Evolutionary conservation across 2,888 invertebrate species (phyloP).

Genomic region (Calliphora vomitoria): DNA sequence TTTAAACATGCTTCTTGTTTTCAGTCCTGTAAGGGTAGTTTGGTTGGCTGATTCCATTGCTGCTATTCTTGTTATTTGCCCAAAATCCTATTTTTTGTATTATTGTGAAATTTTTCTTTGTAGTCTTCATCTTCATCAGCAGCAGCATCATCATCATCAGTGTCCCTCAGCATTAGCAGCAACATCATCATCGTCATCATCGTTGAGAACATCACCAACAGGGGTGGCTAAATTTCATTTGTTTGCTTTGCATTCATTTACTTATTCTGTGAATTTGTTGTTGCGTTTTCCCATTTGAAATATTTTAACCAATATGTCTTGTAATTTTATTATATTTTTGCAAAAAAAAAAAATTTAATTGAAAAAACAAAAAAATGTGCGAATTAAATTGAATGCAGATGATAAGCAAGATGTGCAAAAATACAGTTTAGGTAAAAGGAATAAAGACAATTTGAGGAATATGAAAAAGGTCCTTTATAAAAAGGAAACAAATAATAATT

Average conservation of each 20-base stretch:
- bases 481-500: no score
- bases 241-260: conserved; percentile 14
- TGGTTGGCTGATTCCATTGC: conserved; percentile 54
- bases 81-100: conserved; percentile 63
- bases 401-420: not conserved
- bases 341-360: conserved; percentile 33
- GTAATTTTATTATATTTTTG: conserved; percentile 32
- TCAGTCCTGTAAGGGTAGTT: conserved; percentile 63
- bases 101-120: conserved; percentile 64
- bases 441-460: not conserved
- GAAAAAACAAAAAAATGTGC: not conserved
- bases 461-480: no score
- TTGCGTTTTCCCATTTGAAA: conserved; percentile 41
- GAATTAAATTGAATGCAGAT: conserved; percentile 3
- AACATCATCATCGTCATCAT: conserved; percentile 28
- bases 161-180: conserved; percentile 44
- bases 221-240: conserved; percentile 61
- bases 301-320: conserved; percentile 34
- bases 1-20: conserved; percentile 43
- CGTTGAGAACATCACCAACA: conserved; percentile 20
- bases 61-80: conserved; percentile 45
- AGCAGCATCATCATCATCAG: conserved; percentile 35
- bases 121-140: conserved; percentile 49
- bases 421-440: conserved; percentile 14
- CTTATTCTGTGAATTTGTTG: not conserved